phyloP scores from a whole-genome alignment of 64 coral and sea anemone species.

The Catalaphyllia jardinei region DNA sequence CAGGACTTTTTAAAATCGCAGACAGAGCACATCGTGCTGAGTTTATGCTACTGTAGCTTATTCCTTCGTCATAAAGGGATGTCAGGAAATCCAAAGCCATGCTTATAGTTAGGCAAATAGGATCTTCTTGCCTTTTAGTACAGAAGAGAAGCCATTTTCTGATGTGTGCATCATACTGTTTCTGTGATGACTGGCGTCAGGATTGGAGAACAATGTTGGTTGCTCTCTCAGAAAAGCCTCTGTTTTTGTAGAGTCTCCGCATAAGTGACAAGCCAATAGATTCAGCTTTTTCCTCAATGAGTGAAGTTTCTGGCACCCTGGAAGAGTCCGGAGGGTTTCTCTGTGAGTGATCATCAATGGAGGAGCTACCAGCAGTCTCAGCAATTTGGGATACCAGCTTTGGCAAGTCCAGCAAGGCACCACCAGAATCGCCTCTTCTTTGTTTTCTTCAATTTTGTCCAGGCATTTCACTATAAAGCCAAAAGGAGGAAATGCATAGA shows the following conservation, averaged over 20 bases:
- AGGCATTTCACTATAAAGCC: conserved; percentile 13
- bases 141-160: no score
- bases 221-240: conserved; percentile 44
- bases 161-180: no score
- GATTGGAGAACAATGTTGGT: conserved; percentile 51
- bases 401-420: conserved; percentile 10
- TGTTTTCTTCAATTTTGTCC: conserved; percentile 5
- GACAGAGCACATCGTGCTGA: no score
- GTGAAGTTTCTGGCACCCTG: background rate
- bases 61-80: no score
- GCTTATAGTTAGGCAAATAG: no score
- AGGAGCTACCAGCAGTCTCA: background rate
- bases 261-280: conserved; percentile 54
- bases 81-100: no score
- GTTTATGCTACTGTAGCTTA: no score
- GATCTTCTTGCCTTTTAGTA: no score
- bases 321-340: conserved; percentile 18
- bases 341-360: conserved; percentile 2
- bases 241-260: conserved; percentile 42
- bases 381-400: conserved; percentile 6
- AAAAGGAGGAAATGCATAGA: conserved; percentile 22
- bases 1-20: no score
- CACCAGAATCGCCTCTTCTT: background rate
- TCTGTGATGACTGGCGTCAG: no score
- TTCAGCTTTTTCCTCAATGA: conserved; percentile 20